Conservation (phyloP, 2,113 vertebrate genomes). For the Notothenia coriiceps region DNA sequence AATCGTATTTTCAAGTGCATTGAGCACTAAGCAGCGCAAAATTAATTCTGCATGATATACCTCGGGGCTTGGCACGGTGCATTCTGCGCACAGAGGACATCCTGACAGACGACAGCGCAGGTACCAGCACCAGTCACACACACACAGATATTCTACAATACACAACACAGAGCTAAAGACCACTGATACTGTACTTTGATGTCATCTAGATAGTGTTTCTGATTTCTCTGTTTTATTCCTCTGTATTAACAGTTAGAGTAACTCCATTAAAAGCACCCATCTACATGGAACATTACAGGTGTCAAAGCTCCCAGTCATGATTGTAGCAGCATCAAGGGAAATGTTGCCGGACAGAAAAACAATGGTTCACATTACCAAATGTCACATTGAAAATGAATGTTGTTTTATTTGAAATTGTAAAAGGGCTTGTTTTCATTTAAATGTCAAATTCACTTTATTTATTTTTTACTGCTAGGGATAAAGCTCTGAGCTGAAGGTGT, state of each 20-base stretch:
- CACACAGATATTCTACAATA: background rate
- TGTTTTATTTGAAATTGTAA: background rate
- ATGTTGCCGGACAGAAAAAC: background rate
- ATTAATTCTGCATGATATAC: conserved; percentile 87
- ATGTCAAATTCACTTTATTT: background rate
- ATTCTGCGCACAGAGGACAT: conserved; percentile 51
- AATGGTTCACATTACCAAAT: background rate
- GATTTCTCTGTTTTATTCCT: too few relatives aligned
- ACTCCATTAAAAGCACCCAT: background rate
- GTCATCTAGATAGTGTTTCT: background rate
- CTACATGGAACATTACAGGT: background rate
- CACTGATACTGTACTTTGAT: background rate
- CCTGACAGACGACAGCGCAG: conserved; percentile 51
- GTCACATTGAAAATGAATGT: background rate
- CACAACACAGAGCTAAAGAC: conserved; percentile 6
- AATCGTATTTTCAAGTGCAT: conserved; percentile 88
- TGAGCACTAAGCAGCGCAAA: conserved; percentile 86
- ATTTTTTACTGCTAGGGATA: background rate
- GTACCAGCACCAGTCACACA: conserved; percentile 25
- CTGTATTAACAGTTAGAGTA: background rate
- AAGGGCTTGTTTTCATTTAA: background rate
- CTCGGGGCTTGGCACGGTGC: conserved; percentile 71
- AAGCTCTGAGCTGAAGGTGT: background rate
- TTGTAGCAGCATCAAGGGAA: background rate
- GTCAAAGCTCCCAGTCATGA: background rate